A percentile compares a stretch with the other conserved stretches of the same genome.
Evolutionary conservation across 1,140 invertebrate species (phyloP).

Genomic region (Polypedilum vanderplanki): DNA sequence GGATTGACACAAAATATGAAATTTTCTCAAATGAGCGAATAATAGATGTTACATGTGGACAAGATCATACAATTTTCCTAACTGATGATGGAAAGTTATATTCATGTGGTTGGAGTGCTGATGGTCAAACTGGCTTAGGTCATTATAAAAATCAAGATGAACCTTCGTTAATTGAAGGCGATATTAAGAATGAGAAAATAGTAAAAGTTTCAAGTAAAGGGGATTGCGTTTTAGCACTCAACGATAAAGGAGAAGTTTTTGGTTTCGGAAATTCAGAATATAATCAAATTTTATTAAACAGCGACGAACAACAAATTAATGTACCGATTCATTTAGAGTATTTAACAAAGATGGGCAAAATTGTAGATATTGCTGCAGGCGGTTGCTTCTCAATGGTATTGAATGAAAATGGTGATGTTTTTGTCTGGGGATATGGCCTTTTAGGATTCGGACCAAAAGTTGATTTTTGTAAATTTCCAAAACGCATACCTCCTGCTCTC

Average conservation of each 20-base stretch:
- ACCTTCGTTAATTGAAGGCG: constrained; percentile 65
- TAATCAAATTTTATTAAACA: constrained; percentile 59
- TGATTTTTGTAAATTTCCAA: constrained; percentile 55
- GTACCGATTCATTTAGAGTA: constrained; percentile 59
- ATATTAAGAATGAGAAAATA: constrained; percentile 76
- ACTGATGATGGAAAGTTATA: constrained; percentile 74
- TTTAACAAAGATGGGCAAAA: constrained; percentile 59
- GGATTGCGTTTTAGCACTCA: constrained; percentile 86
- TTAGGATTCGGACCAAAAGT: constrained; percentile 80
- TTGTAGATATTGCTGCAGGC: constrained; percentile 74
- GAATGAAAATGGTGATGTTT: constrained; percentile 77
- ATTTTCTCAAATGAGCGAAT: constrained; percentile 58
- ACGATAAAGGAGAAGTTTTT: constrained; percentile 87
- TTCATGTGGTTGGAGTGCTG: constrained; percentile 87
- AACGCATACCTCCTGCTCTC: constrained; percentile 64
- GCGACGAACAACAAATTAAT: constrained; percentile 55
- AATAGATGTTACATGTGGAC: constrained; percentile 69
- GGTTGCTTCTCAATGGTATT: constrained; percentile 79
- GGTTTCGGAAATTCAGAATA: constrained; percentile 98
- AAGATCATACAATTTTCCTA: constrained; percentile 81
- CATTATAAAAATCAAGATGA: constrained; percentile 55
- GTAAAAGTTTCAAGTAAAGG: constrained; percentile 69
- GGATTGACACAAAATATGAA: constrained; percentile 46
- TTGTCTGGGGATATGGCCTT: constrained; percentile 88
- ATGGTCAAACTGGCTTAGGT: constrained; percentile 87